Conservation (phyloP, 2,113 vertebrate genomes). For the Acinonyx jubatus region DNA sequence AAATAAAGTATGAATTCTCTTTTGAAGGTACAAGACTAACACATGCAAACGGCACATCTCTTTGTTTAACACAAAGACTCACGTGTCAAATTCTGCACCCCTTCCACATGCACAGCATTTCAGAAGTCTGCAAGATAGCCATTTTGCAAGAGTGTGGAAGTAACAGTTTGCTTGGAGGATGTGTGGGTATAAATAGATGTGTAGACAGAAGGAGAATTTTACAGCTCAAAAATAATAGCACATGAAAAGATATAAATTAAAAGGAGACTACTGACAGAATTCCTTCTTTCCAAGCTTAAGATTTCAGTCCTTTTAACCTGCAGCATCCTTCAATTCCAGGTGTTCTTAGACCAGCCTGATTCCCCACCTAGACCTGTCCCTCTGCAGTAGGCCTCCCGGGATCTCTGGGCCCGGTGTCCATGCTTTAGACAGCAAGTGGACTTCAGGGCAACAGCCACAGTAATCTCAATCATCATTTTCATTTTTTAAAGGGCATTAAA, state of each 20-base stretch:
- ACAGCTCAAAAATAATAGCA: slow-evolving; percentile 79
- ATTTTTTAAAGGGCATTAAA: slow-evolving; percentile 57
- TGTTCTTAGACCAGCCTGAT: slow-evolving; percentile 44
- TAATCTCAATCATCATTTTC: slow-evolving; percentile 51
- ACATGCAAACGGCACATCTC: slow-evolving; percentile 84
- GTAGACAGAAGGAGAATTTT: slow-evolving; percentile 82
- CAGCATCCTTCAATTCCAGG: slow-evolving; percentile 55
- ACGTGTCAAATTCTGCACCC: slow-evolving; percentile 82
- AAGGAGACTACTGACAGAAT: slow-evolving; percentile 65
- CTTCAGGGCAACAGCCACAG: slow-evolving; percentile 36
- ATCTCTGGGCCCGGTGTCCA: slow-evolving; percentile 55
- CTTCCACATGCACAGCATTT: slow-evolving; percentile 76
- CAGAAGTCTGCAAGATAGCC: slow-evolving; percentile 81
- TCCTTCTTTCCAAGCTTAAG: slow-evolving; percentile 16
- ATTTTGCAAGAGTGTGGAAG: slow-evolving; percentile 84
- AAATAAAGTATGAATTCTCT: slow-evolving; percentile 35
- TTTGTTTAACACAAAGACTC: slow-evolving; percentile 88
- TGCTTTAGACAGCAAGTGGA: slow-evolving; percentile 74
- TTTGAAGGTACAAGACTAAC: slow-evolving; percentile 49
- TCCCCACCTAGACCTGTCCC: slow-evolving; percentile 48
- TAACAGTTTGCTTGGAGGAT: slow-evolving; percentile 80
- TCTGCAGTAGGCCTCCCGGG: slow-evolving; percentile 80
- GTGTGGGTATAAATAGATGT: slow-evolving; percentile 82
- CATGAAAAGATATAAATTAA: slow-evolving; percentile 69
- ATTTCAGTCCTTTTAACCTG: slow-evolving; percentile 49